These are phyloP conservation scores for Silurus aristotelis DNA, from an alignment of 2,797 vertebrate species.

Conservation along the genomic window DNA sequence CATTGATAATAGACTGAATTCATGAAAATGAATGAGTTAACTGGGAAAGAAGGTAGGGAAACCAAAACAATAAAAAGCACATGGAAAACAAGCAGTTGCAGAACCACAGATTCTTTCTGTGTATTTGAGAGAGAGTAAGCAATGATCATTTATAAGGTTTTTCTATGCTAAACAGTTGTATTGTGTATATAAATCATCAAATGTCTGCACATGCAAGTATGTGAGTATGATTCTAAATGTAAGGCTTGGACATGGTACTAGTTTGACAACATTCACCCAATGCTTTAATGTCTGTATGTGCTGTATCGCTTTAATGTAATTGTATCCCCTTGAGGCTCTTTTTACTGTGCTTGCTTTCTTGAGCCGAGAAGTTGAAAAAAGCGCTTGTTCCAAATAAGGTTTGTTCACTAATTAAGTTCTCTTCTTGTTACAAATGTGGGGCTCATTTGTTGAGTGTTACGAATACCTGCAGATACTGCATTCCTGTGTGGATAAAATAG, in stretches of 20 bases:
- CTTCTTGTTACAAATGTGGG: neutral
- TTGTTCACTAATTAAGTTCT: constrained; percentile 21
- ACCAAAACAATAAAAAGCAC: neutral
- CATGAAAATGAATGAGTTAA: neutral
- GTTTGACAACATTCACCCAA: neutral
- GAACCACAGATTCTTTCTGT: neutral
- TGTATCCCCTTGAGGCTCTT: neutral
- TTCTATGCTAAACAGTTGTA: neutral
- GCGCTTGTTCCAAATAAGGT: constrained; percentile 24
- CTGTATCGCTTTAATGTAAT: constrained; percentile 9
- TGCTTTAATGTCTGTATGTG: neutral
- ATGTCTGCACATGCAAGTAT: neutral
- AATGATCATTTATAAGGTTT: neutral
- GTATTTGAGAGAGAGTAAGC: neutral
- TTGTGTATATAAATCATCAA: neutral
- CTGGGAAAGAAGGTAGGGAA: neutral
- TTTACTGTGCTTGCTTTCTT: constrained; percentile 5
- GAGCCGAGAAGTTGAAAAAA: neutral
- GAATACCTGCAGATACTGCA: neutral
- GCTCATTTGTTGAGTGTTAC: constrained; percentile 11
- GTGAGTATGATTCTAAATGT: neutral
- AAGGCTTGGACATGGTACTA: neutral
- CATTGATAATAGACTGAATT: neutral
- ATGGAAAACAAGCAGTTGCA: neutral
- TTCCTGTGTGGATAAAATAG: constrained; percentile 1